Percentiles rank a stretch among this genome's conserved stretches.
phyloP scores from a whole-genome alignment of 2,113 vertebrate genomes.

The Python bivittatus region DNA sequence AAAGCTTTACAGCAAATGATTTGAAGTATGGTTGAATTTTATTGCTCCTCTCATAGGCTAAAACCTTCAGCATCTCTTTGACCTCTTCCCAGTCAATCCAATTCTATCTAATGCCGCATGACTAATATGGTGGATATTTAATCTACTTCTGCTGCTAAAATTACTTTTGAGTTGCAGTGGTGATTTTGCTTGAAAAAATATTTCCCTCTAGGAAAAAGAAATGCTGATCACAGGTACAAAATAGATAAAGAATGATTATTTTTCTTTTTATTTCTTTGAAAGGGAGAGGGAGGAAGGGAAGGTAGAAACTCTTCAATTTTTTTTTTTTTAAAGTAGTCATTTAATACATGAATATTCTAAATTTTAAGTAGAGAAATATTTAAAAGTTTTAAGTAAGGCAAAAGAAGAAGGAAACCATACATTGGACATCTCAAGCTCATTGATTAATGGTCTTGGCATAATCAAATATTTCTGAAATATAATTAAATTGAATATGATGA shows the following conservation, averaged over 20 bases:
- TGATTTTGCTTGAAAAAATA: constrained; percentile 67
- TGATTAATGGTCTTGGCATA: constrained; percentile 53
- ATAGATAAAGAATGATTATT: constrained; percentile 44
- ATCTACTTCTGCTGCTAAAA: constrained; percentile 79
- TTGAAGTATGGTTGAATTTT: constrained; percentile 82
- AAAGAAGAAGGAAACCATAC: constrained; percentile 59
- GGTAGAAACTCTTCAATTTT: constrained; percentile 15
- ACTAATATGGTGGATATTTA: constrained; percentile 82
- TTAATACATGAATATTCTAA: constrained; percentile 56
- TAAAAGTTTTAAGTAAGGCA: constrained; percentile 64
- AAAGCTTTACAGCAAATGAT: constrained; percentile 82
- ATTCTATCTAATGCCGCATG: constrained; percentile 81
- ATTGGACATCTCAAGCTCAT: constrained; percentile 34
- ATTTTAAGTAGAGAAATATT: constrained; percentile 49
- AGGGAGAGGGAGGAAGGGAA: background rate
- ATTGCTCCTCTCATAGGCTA: constrained; percentile 76
- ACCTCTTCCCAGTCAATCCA: constrained; percentile 77
- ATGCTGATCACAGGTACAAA: constrained; percentile 74
- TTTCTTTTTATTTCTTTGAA: background rate
- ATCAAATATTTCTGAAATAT: constrained; percentile 63
- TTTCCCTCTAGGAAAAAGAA: constrained; percentile 68
- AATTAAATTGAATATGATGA: constrained; percentile 51
- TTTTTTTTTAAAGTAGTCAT: constrained; percentile 56
- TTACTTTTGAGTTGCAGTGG: constrained; percentile 68
- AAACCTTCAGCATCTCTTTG: constrained; percentile 76